Base-by-base conservation (phyloP, 2,888 invertebrate genomes). In the Cabera pusaria region DNA sequence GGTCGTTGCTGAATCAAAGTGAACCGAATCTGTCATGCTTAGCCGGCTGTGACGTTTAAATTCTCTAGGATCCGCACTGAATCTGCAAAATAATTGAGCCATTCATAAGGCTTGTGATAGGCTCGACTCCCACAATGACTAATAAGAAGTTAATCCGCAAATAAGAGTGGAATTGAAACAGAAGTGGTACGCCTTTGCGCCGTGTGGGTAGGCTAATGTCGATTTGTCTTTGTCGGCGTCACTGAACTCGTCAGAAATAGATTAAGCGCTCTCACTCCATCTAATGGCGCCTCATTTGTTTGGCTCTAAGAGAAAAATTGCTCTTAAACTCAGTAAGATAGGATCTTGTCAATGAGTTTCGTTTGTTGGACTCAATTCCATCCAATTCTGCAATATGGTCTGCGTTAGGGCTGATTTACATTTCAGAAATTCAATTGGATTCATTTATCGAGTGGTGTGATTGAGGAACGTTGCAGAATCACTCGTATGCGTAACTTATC, bases 181-280 rank as follows among this genome's bases (percentile, higher is more conserved):
- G 87, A 86, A 86, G 84, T 83, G 80, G 78, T 70, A 72, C 84
- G 80, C 82, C 80, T 84, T 81, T 59, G 64, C 78, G 83, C 85
- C 85, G 88, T 86, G 87, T 86, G 88, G 85, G 86, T 86, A 87
- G 81, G 83, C 86, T 80, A 83, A 80, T 84, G 85, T 83, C 88
- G 84, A 88, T 88, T 86, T 85, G 87, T 88, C 88, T 85, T 82
- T 85, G 88, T 87, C 88, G 85, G 87, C 88, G 88, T 88, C 88
- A 85, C 83, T 86, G 85, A 88, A 88, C 88, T 88, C 88, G 88
- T 88, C 88, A 88, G 88, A 88, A 88, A 88, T 88, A 88, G 88
- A 88, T 88, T 88, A 88, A 88, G 88, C 87, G 79, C 82, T 88
- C 87, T 87, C 85, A 84, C 87, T 87, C 81, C 81, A 84, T 88